Evolutionary conservation across 2,797 vertebrate species (phyloP), one percentile per base, ranked within the genome.

Genomic region (Hafferia zeledoni): DNA sequence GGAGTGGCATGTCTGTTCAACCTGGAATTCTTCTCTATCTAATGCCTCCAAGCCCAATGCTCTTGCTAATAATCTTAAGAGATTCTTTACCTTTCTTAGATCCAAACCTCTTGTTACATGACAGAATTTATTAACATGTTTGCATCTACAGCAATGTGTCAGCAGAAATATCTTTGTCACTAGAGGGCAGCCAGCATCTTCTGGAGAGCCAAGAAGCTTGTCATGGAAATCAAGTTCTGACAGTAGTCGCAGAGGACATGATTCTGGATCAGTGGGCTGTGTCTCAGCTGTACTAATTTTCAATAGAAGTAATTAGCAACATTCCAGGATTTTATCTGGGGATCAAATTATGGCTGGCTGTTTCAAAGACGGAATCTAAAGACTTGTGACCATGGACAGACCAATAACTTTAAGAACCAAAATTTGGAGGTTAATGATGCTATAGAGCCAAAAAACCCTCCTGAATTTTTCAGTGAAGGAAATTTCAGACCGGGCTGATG

Each of bases 151-250:
- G 79, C 61, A 76, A 71, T 13, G 39, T 75, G 46, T 84, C 93
- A 91, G 76, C 88, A 90, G 68, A 75, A 95, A 91, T 79, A 25
- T 97, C 94, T 97, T n/a, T 87, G 97, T 97, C 98, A 98, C 98
- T 98, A 98, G 98, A 98, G 98, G 98, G 98, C 98, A 98, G 97
- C 94, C 97, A 97, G 97, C 93, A 94, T 97, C 98, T 98, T 95
- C 90, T 96, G 78, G 63, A 98, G 83, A 93, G 69, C 72, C 79
- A 94, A 52, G 92, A 65, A 80, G 65, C 77, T 90, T 53, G 11
- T 49, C 49, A 53, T 50, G 47, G 77, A 93, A 96, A 94, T 83
- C 77, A 57, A 49, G 39, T 75, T 84, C 74, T 91, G 79, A 57
- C 67, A 93, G 91, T 5, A 90, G 92, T 65, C 65, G 2, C 93